Evolutionary conservation across 1,140 invertebrate species (phyloP), one percentile per base, ranked within the genome.

Genomic region (Camponotus floridanus): DNA sequence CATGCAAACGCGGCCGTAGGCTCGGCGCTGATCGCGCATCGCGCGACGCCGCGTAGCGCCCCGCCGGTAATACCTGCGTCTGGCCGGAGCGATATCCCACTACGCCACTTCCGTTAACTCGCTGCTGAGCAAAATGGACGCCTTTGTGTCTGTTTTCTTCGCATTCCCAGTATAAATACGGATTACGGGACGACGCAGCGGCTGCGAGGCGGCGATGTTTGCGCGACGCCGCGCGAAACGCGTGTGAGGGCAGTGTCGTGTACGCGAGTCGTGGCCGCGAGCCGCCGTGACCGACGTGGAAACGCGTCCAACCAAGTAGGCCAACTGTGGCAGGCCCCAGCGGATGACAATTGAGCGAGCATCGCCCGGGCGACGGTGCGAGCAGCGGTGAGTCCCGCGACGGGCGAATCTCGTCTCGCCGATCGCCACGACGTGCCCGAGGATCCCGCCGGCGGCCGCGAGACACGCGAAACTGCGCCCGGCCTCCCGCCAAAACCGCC

Each of bases 141-240:
- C 94, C 94, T 95, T 95, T 95, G 94, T 95, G 93, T 95, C 94
- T 95, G 94, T 95, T 95, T 95, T 94, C 93, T 92, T 94, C 89
- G 91, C 91, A 93, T 93, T 93, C 91, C 88, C 88, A 93, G 88
- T 93, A 94, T 94, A 94, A 94, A 94, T 94, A 94, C 90, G 91
- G 87, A 87, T 91, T 91, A 92, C 86, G 80, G 86, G 86, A 88
- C 88, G 87, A 91, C 88, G 85, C 80, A 88, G 80, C 90, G 89
- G 87, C 88, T 92, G 87, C 90, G 92, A 88, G 91, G 92, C 87
- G 85, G 86, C 86, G 88, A 91, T 93, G 91, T 91, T 92, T 87
- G 91, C 89, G 88, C 86, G 91, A 88, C 91, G 71, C 65, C 80
- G 91, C 74, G 87, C 87, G 86, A 87, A 86, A 91, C 89, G 85